Evolutionary conservation across 2,888 invertebrate genomes (phyloP), one percentile per base, ranked within the genome.

Genomic region (Phasia obesa): DNA sequence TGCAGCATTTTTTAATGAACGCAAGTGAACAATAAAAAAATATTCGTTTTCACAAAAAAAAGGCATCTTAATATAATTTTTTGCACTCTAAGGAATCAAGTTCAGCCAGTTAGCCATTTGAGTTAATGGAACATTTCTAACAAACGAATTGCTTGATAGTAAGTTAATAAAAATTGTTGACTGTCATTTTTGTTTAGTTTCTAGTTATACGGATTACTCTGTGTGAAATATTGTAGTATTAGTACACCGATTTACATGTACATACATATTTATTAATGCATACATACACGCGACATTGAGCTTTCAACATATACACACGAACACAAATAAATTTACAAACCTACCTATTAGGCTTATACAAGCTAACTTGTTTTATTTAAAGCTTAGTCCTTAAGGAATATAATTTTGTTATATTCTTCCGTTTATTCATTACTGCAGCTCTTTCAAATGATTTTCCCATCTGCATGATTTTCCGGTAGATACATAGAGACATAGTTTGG

Each of bases 91-190:
- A n/a, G n/a, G n/a, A n/a, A n/a, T n/a, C n/a, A n/a, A n/a, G n/a
- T n/a, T n/a, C n/a, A n/a, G n/a, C n/a, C n/a, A n/a, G n/a, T n/a
- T n/a, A n/a, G n/a, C n/a, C n/a, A n/a, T n/a, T n/a, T n/a, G n/a
- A n/a, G n/a, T n/a, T n/a, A n/a, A n/a, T n/a, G n/a, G n/a, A n/a
- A n/a, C n/a, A n/a, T n/a, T n/a, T n/a, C n/a, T n/a, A n/a, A n/a
- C n/a, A n/a, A n/a, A n/a, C n/a, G n/a, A n/a, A n/a, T n/a, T n/a
- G n/a, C n/a, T n/a, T n/a, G n/a, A n/a, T n/a, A n/a, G n/a, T n/a
- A n/a, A n/a, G n/a, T n/a, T 38, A 59, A 59, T 13, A n/a, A 42
- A 60, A 44, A 27, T 47, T 47, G 25, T 47, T 44, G 62, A 62
- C 17, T 25, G 11, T 27, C 62, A 47, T 25, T 27, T 17, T 27